Percentiles rank a stretch among this genome's conserved stretches.
Evolutionary conservation across 2,888 invertebrate species (phyloP).

Genomic region (Erannis defoliaria): DNA sequence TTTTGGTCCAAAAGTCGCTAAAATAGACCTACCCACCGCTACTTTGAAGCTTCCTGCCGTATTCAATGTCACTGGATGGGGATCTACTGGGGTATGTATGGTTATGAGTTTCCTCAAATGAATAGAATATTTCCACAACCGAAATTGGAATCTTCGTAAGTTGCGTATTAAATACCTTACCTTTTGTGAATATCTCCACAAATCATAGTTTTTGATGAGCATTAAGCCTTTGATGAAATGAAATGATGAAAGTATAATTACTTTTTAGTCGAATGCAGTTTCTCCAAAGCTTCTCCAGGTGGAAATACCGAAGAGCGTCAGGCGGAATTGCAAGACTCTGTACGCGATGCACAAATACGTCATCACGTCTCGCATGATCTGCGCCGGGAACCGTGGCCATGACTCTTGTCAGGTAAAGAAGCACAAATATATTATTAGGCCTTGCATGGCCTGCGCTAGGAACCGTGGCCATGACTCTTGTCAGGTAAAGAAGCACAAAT

Average conservation of each 20-base stretch:
- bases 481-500: slow-evolving; percentile 47
- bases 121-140: too few relatives aligned
- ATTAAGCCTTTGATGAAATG: too few relatives aligned
- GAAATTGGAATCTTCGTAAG: too few relatives aligned
- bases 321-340: slow-evolving; percentile 35
- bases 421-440: background rate
- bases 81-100: slow-evolving; percentile 11
- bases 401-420: slow-evolving; percentile 58
- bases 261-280: slow-evolving; percentile 41
- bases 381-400: slow-evolving; percentile 55
- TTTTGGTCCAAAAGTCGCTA: slow-evolving; percentile 13
- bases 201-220: too few relatives aligned
- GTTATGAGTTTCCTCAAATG: background rate
- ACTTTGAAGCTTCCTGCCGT: background rate
- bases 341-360: slow-evolving; percentile 31
- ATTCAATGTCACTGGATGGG: slow-evolving; percentile 17
- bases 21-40: background rate
- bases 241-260: background rate
- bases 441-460: slow-evolving; percentile 53
- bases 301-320: slow-evolving; percentile 44
- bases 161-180: background rate
- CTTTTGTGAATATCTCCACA: too few relatives aligned
- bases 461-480: slow-evolving; percentile 55
- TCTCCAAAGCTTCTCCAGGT: slow-evolving; percentile 51
- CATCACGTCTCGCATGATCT: slow-evolving; percentile 53